These are phyloP conservation scores for Meteorus sp. DNA, from an alignment of 1,140 invertebrate genomes.

Conservation along the genomic window DNA sequence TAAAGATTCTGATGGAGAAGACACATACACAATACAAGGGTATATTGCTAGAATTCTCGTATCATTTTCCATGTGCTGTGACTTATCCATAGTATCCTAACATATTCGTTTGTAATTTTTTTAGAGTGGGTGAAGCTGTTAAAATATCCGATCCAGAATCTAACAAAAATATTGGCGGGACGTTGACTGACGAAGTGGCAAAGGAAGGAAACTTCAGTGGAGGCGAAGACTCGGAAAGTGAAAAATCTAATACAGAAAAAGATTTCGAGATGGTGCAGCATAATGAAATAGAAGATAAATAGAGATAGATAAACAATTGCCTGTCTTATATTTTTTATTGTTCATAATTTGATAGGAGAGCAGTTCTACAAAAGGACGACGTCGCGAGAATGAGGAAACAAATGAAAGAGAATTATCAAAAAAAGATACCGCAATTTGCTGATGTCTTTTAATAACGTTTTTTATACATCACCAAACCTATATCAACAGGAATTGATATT, in stretches of 20 bases:
- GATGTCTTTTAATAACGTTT: too few relatives aligned
- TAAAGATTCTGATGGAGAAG: slow-evolving; percentile 73
- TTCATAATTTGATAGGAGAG: too few relatives aligned
- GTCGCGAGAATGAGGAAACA: too few relatives aligned
- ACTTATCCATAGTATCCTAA: too few relatives aligned
- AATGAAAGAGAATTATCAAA: too few relatives aligned
- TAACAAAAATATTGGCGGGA: too few relatives aligned
- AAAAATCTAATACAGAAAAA: slow-evolving; percentile 73
- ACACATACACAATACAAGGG: slow-evolving; percentile 40
- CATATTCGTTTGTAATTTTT: too few relatives aligned
- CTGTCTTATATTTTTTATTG: too few relatives aligned
- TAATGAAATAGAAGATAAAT: slow-evolving; percentile 32
- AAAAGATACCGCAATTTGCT: too few relatives aligned
- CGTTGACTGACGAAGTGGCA: slow-evolving; percentile 36
- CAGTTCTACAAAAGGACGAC: not conserved
- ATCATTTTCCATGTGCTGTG: not conserved
- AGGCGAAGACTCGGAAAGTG: slow-evolving; percentile 56
- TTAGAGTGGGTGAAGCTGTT: slow-evolving; percentile 38
- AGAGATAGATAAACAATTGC: slow-evolving; percentile 7
- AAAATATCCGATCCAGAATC: slow-evolving; percentile 34
- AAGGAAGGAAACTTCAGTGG: slow-evolving; percentile 49
- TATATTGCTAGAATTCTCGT: slow-evolving; percentile 33
- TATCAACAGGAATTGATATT: too few relatives aligned
- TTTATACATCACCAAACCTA: too few relatives aligned
- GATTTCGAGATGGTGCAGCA: slow-evolving; percentile 73